Conservation (phyloP, 92 coral and sea anemone species). For the Actinostola sp. region DNA sequence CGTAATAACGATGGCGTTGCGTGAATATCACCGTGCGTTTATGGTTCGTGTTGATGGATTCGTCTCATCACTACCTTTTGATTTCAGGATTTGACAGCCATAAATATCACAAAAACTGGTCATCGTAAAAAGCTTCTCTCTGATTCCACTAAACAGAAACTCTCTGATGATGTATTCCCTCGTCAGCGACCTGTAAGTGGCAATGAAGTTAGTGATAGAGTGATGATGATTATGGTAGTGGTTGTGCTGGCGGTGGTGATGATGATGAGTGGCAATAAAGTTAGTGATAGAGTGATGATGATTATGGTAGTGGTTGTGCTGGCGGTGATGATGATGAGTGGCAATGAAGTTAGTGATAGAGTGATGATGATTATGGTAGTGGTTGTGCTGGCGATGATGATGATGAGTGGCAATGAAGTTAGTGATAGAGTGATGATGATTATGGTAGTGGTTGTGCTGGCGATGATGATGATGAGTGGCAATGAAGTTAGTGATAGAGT, state of each 20-base stretch:
- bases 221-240: neutral
- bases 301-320: neutral
- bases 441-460: no score
- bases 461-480: no score
- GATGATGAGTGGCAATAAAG: slow-evolving; percentile 9
- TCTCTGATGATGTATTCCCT: slow-evolving; percentile 49
- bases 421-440: neutral
- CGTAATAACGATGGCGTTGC: no score
- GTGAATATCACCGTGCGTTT: neutral
- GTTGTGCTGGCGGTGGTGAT: neutral
- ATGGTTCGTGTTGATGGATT: neutral
- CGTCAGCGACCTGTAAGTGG: slow-evolving; percentile 65
- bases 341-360: neutral
- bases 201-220: neutral
- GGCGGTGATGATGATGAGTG: no score
- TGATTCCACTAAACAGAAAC: slow-evolving; percentile 74
- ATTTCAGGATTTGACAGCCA: slow-evolving; percentile 81
- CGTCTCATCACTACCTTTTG: neutral
- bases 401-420: slow-evolving; percentile 14
- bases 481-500: neutral
- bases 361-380: neutral
- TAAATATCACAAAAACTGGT: slow-evolving; percentile 79
- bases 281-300: neutral
- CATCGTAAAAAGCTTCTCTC: slow-evolving; percentile 90
- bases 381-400: no score